Evolutionary conservation across 2,797 vertebrate genomes (phyloP).

Genomic region (Hemibagrus guttatus): DNA sequence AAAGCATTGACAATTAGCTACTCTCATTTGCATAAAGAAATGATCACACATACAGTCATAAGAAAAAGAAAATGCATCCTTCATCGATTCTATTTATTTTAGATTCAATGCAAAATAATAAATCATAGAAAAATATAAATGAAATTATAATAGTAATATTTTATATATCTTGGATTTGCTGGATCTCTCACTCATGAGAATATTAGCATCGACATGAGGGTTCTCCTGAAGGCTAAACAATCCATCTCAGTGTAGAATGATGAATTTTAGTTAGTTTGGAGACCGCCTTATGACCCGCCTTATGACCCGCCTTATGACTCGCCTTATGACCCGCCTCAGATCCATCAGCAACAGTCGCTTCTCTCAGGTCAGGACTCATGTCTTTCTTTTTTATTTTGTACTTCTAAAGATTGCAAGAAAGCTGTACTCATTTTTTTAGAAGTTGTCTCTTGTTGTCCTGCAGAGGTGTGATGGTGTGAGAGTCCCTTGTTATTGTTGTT

Average conservation of each 20-base stretch:
- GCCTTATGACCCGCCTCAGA: not conserved
- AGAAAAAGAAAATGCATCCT: not conserved
- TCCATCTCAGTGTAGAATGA: not conserved
- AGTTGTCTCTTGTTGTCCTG: not conserved
- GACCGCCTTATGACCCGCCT: not conserved
- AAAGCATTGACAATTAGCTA: not conserved
- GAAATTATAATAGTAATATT: not conserved
- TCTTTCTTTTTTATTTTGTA: not conserved
- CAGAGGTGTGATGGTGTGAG: not conserved
- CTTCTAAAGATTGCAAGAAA: too few relatives aligned
- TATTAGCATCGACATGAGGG: not conserved
- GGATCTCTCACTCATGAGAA: not conserved
- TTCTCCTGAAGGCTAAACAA: not conserved
- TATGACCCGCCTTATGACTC: too few relatives aligned
- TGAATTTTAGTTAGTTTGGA: not conserved
- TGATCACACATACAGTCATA: not conserved
- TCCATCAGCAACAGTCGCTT: not conserved
- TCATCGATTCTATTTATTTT: not conserved
- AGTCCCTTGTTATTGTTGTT: not conserved
- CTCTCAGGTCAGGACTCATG: not conserved
- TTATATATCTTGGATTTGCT: not conserved
- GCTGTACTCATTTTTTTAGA: not conserved
- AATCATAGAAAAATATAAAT: too few relatives aligned
- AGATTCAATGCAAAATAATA: too few relatives aligned
- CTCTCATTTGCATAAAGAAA: not conserved